Percentiles rank a stretch among this genome's conserved stretches.
phyloP scores from a whole-genome alignment of 1,140 invertebrate genomes.

The Calliopsis andreniformis region DNA sequence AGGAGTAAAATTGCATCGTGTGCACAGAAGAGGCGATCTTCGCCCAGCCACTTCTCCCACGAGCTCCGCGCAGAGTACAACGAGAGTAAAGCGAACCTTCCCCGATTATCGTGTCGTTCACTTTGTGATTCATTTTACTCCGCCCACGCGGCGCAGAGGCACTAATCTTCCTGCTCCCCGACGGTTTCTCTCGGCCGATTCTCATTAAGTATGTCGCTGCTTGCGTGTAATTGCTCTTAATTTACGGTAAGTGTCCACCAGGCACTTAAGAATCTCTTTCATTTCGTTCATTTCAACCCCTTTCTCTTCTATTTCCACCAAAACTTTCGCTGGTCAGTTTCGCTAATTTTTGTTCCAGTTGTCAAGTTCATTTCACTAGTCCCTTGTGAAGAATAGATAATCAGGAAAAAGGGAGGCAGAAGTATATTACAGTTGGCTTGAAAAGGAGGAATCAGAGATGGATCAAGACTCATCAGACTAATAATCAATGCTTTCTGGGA shows the following conservation, averaged over 20 bases:
- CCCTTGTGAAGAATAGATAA: no score
- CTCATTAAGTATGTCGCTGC: conserved; percentile 69
- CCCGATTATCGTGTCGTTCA: conserved; percentile 71
- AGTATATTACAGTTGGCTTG: not conserved
- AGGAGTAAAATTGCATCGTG: no score
- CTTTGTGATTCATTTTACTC: conserved; percentile 68
- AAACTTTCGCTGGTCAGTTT: not conserved
- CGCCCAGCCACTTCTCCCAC: no score
- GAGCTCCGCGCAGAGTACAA: not conserved
- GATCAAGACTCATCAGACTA: no score
- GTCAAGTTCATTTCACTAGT: no score
- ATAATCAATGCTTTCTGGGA: no score
- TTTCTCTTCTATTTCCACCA: not conserved
- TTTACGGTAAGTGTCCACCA: conserved; percentile 66
- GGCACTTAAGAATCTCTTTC: conserved; percentile 66
- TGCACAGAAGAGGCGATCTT: no score
- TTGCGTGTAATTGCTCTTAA: conserved; percentile 74
- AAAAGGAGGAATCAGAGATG: no score
- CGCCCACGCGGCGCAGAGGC: conserved; percentile 57
- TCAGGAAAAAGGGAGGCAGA: no score
- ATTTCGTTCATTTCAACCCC: conserved; percentile 15
- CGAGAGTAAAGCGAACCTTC: conserved; percentile 64
- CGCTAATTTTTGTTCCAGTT: conserved; percentile 17
- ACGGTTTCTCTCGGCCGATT: conserved; percentile 10
- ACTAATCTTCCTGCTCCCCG: conserved; percentile 54